Evolutionary conservation across 2,113 vertebrate genomes (phyloP).

Genomic region (Osmerus eperlanus): DNA sequence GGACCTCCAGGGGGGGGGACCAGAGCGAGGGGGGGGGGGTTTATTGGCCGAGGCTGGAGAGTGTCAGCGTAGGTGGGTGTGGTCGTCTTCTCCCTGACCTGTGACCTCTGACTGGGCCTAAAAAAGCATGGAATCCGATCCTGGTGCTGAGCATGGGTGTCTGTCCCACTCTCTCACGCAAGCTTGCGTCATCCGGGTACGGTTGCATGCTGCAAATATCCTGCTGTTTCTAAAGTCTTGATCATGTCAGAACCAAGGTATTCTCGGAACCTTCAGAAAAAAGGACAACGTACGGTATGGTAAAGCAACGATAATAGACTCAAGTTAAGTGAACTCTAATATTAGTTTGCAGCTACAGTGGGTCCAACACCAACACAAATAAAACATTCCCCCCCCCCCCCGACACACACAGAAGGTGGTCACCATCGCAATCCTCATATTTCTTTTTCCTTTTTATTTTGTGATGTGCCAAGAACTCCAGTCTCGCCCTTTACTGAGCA

Average conservation of each 20-base stretch:
- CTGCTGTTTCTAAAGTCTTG: no score
- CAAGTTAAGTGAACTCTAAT: no score
- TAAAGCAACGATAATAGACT: no score
- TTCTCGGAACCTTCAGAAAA: no score
- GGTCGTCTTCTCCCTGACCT: constrained; percentile 66
- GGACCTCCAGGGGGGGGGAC: no score
- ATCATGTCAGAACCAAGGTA: no score
- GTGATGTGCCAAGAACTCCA: constrained; percentile 67
- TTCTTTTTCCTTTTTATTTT: constrained; percentile 66
- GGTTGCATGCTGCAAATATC: not conserved
- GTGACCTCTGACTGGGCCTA: constrained; percentile 57
- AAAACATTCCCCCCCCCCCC: constrained; percentile 30
- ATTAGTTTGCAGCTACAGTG: not conserved
- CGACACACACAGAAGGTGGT: constrained; percentile 46
- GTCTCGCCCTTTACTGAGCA: constrained; percentile 68
- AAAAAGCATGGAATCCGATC: constrained; percentile 63
- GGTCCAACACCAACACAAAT: constrained; percentile 20
- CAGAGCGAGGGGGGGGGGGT: not conserved
- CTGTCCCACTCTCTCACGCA: constrained; percentile 43
- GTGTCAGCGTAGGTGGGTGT: constrained; percentile 61
- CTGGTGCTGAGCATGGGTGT: constrained; percentile 55
- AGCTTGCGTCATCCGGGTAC: constrained; percentile 31
- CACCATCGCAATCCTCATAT: constrained; percentile 2
- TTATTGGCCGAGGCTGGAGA: constrained; percentile 52
- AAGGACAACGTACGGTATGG: no score